Percentiles rank a stretch among this genome's conserved stretches.
Conservation (phyloP, 2,888 invertebrate genomes). For the Rhagium mordax region DNA sequence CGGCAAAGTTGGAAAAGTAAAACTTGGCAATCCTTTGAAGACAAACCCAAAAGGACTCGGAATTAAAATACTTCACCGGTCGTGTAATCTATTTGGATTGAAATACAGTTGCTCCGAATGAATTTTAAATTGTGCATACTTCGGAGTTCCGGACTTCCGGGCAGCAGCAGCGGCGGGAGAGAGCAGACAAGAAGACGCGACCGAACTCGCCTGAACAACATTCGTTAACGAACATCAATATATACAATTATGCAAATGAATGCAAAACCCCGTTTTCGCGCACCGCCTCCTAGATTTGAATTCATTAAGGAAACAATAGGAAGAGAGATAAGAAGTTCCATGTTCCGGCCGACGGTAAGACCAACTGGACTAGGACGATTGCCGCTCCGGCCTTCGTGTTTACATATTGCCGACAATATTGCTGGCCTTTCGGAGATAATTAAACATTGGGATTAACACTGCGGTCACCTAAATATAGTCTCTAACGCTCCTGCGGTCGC, state of each 20-base stretch:
- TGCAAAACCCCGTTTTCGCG: conserved; percentile 69
- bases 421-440: conserved; percentile 57
- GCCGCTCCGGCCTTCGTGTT: conserved; percentile 50
- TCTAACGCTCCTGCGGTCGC: conserved; percentile 45
- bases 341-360: conserved; percentile 55
- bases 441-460: conserved; percentile 50
- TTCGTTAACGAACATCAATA: conserved; percentile 71
- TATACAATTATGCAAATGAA: conserved; percentile 70
- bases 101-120: conserved; percentile 61
- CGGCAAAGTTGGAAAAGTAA: conserved; percentile 50
- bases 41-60: conserved; percentile 54
- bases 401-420: conserved; percentile 59
- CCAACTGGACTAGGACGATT: conserved; percentile 43
- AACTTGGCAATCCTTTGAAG: conserved; percentile 56
- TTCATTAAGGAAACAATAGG: conserved; percentile 69
- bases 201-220: conserved; percentile 56
- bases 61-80: conserved; percentile 58
- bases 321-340: conserved; percentile 67
- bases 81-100: conserved; percentile 61
- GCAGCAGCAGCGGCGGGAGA: conserved; percentile 39
- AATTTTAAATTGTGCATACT: conserved; percentile 55
- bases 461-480: conserved; percentile 44
- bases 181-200: neutral
- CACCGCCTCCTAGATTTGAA: conserved; percentile 68
- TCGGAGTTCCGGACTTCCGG: conserved; percentile 22